Base-by-base conservation (phyloP, 2,797 vertebrate species). In the Kryptopterus vitreolus region DNA sequence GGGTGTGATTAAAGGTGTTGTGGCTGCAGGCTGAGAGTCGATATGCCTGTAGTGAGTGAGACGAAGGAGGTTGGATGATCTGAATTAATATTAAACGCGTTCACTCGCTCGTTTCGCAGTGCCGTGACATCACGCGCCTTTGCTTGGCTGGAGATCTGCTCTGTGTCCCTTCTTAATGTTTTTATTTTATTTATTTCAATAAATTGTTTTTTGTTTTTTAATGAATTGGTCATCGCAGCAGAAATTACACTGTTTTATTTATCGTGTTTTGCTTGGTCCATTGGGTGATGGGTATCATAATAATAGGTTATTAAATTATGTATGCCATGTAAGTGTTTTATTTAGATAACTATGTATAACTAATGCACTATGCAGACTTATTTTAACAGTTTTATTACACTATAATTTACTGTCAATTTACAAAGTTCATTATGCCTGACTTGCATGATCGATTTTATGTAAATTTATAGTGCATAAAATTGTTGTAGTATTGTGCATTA, bases 71-170 rank as follows among this genome's bases (percentile, higher is more conserved):
- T 62, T 77, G 46, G 59, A 18, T 69, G 78, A 62, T 73, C 58
- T 74, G 59, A 69, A 68, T 78, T 83, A 76, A 81, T 83, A 81
- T 76, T 81, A 69, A 63, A 83, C 38, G 65, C 4, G 10, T 75
- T 69, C 63, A 24, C 58, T 35, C 35, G 73, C 79, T 78, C 50
- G 62, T 74, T 74, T 62, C 43, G 58, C n/a, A 70, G 57, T 57
- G 15, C 57, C 75, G 62, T 46, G 57, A 75, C 77, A 33, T 75
- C 70, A 62, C 15, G 50, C 22, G 4, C 70, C 2, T 18, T 33
- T 57, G 33, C 53, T 43, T 26, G 35, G 29, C 48, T 71, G 69
- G 69, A 71, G 48, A 71, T 52, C 10, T 53, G 48, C 68, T 33
- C n/a, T 2, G 1, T 33, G 31, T 53, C 35, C 22, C 9, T 13